Conservation (phyloP, 2,113 vertebrate genomes). For the Prunella fulvescens region DNA sequence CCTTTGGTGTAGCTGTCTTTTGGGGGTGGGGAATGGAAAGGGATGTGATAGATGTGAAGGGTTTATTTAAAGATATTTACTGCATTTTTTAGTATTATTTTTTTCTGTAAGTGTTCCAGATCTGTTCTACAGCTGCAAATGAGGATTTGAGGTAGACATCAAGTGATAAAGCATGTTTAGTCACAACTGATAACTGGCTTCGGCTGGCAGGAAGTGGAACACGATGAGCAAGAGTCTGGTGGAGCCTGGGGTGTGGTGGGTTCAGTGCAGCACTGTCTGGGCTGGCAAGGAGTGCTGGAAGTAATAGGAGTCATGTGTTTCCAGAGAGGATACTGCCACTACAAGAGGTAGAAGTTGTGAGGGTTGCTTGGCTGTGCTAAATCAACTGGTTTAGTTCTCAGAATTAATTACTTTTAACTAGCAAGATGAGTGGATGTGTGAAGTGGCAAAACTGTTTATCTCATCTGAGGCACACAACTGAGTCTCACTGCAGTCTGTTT, state of each 20-base stretch:
- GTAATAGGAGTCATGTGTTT: not conserved
- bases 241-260: not conserved
- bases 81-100: not conserved
- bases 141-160: not conserved
- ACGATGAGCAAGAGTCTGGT: conserved; percentile 13
- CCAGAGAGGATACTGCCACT: not conserved
- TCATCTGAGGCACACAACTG: not conserved
- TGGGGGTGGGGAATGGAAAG: not conserved
- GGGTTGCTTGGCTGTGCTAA: not conserved
- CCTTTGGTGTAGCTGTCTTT: not conserved
- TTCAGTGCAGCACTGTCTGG: not conserved
- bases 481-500: not conserved
- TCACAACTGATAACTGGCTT: not conserved
- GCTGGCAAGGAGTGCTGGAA: not conserved
- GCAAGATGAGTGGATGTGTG: not conserved
- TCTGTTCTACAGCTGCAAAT: not conserved
- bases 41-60: not conserved
- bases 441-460: not conserved
- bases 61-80: not conserved
- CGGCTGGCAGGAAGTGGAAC: conserved; percentile 16
- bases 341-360: not conserved
- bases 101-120: not conserved
- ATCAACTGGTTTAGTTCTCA: not conserved
- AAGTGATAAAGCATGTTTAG: not conserved
- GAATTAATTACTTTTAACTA: not conserved